Conservation (phyloP, 2,888 invertebrate genomes). For the Podotricha telesiphe region DNA sequence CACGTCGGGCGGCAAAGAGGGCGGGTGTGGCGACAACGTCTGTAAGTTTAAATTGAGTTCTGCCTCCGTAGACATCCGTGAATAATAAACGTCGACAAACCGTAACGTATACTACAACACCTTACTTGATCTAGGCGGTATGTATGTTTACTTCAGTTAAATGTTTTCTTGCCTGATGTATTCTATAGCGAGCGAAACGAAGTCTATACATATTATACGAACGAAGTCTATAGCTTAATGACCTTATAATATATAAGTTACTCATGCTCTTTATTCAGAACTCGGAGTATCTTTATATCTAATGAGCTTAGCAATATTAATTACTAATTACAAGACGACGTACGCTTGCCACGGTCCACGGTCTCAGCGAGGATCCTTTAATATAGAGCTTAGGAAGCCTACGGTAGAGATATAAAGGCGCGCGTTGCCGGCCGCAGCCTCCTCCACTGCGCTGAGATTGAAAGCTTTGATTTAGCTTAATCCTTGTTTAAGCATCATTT, state of each 20-base stretch:
- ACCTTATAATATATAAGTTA: too few species aligned
- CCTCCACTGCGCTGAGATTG: not conserved
- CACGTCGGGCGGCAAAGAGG: not conserved
- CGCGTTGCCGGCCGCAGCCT: not conserved
- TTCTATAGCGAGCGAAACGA: too few species aligned
- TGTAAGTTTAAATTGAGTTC: conserved; percentile 33
- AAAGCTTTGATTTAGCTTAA: conserved; percentile 14
- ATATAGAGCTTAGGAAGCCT: conserved; percentile 1
- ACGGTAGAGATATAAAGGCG: not conserved
- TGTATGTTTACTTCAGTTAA: not conserved
- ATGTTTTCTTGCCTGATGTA: too few species aligned
- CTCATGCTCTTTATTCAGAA: too few species aligned
- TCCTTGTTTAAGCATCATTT: not conserved
- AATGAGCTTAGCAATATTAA: not conserved
- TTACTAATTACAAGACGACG: not conserved
- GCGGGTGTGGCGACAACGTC: not conserved
- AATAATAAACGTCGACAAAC: conserved; percentile 25
- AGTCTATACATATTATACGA: too few species aligned
- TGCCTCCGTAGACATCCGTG: conserved; percentile 17
- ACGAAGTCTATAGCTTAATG: too few species aligned
- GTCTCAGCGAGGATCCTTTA: not conserved
- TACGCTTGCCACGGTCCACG: not conserved
- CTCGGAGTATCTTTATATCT: not conserved
- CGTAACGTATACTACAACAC: not conserved
- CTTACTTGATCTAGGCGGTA: not conserved